Evolutionary conservation across 1,140 invertebrate species (phyloP), one percentile per base, ranked within the genome.

Genomic region (Lasioglossum albipes): DNA sequence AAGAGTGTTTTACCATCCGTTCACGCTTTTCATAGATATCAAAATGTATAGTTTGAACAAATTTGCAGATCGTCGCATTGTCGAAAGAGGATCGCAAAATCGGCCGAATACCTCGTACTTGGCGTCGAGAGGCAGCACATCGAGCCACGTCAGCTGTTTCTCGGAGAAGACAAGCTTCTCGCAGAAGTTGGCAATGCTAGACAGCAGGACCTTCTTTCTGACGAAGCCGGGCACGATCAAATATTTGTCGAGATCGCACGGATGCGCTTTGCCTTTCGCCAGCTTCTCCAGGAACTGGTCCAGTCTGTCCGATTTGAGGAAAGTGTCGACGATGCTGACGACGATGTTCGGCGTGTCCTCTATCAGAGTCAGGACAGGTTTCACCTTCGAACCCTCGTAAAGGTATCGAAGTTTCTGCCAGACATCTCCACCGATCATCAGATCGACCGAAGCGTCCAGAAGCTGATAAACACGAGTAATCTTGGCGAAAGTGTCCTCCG

Each of bases 281-380:
- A 89, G 85, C 62, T 81, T 84, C 27, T 88, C 85, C 0, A 88
- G 65, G 59, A 90, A 92, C 69, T 91, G 89, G 16, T 82, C 76
- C 20, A 92, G 68, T 70, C 88, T 82, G 10, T 92, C 91, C 7
- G 91, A 90, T 73, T 86, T 89, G 13, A 92, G 67, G 68, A 92
- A 92, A n/a, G 92, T 92, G 59, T 93, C 89, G 20, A 89, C 69
- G 13, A 78, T 65, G 7, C 90, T 90, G 49, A 92, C 73, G 2
- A 85, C 75, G 10, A 93, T 74, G 89, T 91, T 93, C 13, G 92
- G 92, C 36, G 88, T 70, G 49, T 93, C 91, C 52, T 93, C 92
- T 6, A 90, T 75, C 16, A 93, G 77, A n/a, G 84, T 90, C 20
- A 92, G 72, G 10, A 92, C 9, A 0, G 89, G 72, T 70, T 89